phyloP scores from a whole-genome alignment of 1,140 invertebrate species.

The Neodiprion pinetum region DNA sequence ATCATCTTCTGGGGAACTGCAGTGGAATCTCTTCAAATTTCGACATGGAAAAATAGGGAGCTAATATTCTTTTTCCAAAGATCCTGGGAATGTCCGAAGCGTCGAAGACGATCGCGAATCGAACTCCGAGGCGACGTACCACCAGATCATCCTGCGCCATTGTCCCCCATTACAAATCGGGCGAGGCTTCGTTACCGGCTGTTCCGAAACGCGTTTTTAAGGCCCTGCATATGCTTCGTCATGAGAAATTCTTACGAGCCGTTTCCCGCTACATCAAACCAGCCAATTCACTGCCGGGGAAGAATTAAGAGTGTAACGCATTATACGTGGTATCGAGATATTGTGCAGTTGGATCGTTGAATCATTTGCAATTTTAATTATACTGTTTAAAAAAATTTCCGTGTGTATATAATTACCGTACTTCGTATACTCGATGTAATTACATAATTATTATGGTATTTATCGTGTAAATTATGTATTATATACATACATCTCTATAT shows the following conservation, averaged over 20 bases:
- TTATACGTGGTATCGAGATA: no score
- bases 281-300: neutral
- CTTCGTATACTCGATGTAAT: no score
- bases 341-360: no score
- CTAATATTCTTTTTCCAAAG: no score
- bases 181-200: neutral
- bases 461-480: neutral
- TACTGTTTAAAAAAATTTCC: no score
- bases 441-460: neutral
- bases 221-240: slow-evolving; percentile 17
- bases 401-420: no score
- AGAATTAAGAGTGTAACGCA: no score
- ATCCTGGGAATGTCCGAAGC: no score
- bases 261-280: slow-evolving; percentile 23
- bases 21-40: neutral
- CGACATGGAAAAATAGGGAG: neutral
- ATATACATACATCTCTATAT: neutral
- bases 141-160: no score
- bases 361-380: no score
- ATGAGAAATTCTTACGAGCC: slow-evolving; percentile 21
- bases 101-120: neutral
- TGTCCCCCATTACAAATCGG: no score
- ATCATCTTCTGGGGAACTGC: neutral
- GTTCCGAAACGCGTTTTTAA: slow-evolving; percentile 23
- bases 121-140: neutral